These are phyloP conservation scores for Cuniculus paca DNA, from an alignment of 2,797 vertebrate species.

Conservation along the genomic window DNA sequence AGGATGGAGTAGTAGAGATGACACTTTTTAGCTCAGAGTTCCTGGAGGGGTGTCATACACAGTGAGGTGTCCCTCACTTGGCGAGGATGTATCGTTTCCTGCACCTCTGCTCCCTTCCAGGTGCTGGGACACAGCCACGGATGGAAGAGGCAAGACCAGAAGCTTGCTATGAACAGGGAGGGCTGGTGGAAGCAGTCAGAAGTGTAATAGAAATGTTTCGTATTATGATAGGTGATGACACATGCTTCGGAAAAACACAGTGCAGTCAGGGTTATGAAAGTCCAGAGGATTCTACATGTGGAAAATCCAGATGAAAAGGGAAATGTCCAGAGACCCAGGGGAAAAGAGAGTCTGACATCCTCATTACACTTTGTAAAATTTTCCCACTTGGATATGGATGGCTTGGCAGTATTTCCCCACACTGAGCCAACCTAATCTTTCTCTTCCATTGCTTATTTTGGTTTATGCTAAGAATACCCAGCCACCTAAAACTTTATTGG, in stretches of 20 bases:
- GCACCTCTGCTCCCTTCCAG: too few species aligned
- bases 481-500: neutral
- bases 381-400: neutral
- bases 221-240: neutral
- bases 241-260: neutral
- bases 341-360: slow-evolving; percentile 3
- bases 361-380: neutral
- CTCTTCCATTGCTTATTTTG: slow-evolving; percentile 4
- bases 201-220: neutral
- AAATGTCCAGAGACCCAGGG: neutral
- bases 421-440: neutral
- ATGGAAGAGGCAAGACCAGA: neutral
- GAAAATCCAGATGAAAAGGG: neutral
- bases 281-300: neutral
- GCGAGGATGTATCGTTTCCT: neutral
- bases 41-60: neutral
- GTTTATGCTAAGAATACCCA: neutral
- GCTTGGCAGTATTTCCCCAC: neutral
- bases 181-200: neutral
- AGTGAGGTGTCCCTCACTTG: neutral
- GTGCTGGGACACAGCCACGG: neutral
- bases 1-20: neutral
- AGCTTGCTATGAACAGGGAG: neutral
- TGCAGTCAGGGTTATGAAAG: neutral
- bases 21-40: neutral